Evolutionary conservation across 2,797 vertebrate species (phyloP), one percentile per base, ranked within the genome.

Genomic region (Hypotaenidia okinawae): DNA sequence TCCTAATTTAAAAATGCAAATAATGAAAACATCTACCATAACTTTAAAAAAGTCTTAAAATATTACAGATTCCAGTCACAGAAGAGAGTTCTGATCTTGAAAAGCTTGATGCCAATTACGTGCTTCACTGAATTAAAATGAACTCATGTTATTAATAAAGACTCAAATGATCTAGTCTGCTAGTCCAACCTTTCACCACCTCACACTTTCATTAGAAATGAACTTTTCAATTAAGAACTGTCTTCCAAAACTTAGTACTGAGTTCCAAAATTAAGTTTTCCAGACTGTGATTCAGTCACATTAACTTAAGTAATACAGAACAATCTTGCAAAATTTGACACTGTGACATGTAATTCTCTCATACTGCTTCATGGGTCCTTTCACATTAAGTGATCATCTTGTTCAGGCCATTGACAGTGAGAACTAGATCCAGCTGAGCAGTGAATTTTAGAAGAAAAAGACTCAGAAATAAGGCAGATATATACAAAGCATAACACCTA

Each of bases 91-190:
- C 89, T 97, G 97, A 96, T 98, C 96, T 97, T 97, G 95, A 96
- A 97, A 97, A 97, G 75, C 96, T 97, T 95, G 95, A 95, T 97
- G 97, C 96, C 97, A 98, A 98, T 98, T 98, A 98, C 95, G 94
- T 97, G 97, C 98, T 98, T 98, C 97, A 96, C 90, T 96, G 97
- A 98, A 98, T 98, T 97, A 98, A 98, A 98, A 98, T 98, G 97
- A 97, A 97, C 96, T 97, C 94, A 72, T 97, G 70, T 97, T 98
- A 97, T 98, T 98, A 98, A 97, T 97, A 97, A 97, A 97, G 96
- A 96, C 96, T 96, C 94, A 95, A 92, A 97, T 96, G 95, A 97
- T 97, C 96, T 97, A 96, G 91, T 86, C 93, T 97, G 90, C 94
- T 94, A 96, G 93, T 96, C 95, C 97, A 98, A 95, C 96, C 96